phyloP scores from a whole-genome alignment of 2,888 invertebrate species.

The Drosophila suboccidentalis region DNA sequence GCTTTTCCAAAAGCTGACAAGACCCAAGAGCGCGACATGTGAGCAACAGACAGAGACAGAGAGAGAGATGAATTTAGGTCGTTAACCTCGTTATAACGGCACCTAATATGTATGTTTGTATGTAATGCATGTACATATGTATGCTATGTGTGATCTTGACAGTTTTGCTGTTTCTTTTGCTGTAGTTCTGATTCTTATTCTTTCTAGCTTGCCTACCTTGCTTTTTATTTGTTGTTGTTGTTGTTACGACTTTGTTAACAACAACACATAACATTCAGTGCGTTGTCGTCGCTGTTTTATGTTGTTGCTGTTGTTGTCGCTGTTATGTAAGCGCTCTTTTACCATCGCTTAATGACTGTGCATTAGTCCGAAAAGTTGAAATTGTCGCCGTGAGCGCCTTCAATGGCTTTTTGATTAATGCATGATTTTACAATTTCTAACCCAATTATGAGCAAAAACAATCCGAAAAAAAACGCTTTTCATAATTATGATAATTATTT shows the following conservation, averaged over 20 bases:
- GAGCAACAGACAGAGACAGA: slow-evolving; percentile 27
- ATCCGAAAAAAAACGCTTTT: slow-evolving; percentile 37
- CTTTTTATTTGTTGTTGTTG: slow-evolving; percentile 42
- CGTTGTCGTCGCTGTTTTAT: slow-evolving; percentile 28
- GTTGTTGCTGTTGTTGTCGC: slow-evolving; percentile 17
- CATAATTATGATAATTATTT: slow-evolving; percentile 66
- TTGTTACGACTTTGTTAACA: slow-evolving; percentile 41
- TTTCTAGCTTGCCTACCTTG: slow-evolving; percentile 44
- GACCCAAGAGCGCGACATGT: slow-evolving; percentile 28
- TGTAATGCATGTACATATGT: slow-evolving; percentile 16
- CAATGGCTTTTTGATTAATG: slow-evolving; percentile 76
- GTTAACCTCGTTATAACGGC: slow-evolving; percentile 83
- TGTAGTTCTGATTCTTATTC: slow-evolving; percentile 56
- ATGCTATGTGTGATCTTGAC: slow-evolving; percentile 62
- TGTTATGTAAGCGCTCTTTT: slow-evolving; percentile 67
- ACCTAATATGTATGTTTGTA: slow-evolving; percentile 53
- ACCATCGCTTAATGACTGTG: slow-evolving; percentile 60
- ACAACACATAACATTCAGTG: slow-evolving; percentile 38
- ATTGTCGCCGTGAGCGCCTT: slow-evolving; percentile 63
- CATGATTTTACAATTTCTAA: slow-evolving; percentile 69
- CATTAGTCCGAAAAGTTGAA: slow-evolving; percentile 59
- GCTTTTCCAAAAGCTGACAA: slow-evolving; percentile 42
- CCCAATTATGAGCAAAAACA: slow-evolving; percentile 58
- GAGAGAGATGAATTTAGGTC: slow-evolving; percentile 71
- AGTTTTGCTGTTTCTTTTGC: slow-evolving; percentile 71